Base-by-base conservation (phyloP, 2,888 invertebrate species). In the Cheilosia urbana region DNA sequence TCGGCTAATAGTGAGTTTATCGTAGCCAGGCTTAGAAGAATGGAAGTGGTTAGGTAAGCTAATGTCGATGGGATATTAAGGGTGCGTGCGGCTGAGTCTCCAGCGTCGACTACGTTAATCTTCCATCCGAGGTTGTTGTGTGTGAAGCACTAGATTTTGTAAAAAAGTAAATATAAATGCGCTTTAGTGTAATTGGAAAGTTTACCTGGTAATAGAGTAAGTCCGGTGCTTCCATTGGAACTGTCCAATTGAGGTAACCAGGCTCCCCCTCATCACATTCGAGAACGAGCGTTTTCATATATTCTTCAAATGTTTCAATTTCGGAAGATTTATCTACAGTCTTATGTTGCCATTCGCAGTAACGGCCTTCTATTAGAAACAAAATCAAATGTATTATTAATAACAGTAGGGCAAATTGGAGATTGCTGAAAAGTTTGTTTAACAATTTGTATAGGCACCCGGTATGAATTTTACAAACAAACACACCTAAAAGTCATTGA, bases 101-200 rank as follows among this genome's bases (percentile, higher is more conserved):
- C 88, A 0, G 95, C 94, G 89, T 97, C 95, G 13, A 97, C 95
- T 2, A 98, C 96, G 91, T 96, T 95, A 88, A 98, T 98, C 92
- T 97, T 98, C 98, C 98, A 98, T 62, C 98, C 98, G 34, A 98
- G 93, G 91, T 97, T 96, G 88, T 95, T 96, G 93, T 98, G 98
- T n/a, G 96, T 96, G 93, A 96, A 98, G 92, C 98, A 98, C 98
- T 98, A 93, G 17, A 93, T 69, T 40, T 53, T 1, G 19, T 7
- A n/a, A 1, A 42, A 34, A 40, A 11, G 17, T 66, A 21, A 49
- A 34, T 27, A 27, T 15, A 42, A 15, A 30, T 17, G 9, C 27
- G 37, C 9, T 30, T 30, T 2, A 9, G 40, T 19, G 15, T 34
- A n/a, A 34, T 9, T 21, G 2, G 4, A 65, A 21, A 13, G 15